Conservation (phyloP, 2,888 invertebrate genomes). For the Chalcis sispes region DNA sequence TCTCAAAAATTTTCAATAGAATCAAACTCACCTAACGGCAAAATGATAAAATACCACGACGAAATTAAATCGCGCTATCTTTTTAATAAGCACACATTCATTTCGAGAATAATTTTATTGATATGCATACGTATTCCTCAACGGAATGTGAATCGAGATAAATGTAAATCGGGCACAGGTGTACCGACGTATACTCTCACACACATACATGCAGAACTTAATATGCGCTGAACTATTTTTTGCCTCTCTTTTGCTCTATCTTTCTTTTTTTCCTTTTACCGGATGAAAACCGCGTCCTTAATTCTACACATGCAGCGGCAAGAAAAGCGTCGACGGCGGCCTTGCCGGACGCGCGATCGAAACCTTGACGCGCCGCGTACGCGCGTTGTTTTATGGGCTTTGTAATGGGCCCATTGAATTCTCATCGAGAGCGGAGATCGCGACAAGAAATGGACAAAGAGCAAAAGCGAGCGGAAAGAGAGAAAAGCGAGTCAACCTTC, state of each 20-base stretch:
- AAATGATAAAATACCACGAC: too few species aligned
- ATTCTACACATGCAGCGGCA: background rate
- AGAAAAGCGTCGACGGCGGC: too few species aligned
- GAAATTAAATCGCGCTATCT: background rate
- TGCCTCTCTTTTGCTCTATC: too few species aligned
- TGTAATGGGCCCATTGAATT: slow-evolving; percentile 65
- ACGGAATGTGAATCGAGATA: slow-evolving; percentile 26
- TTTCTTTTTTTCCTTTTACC: slow-evolving; percentile 45
- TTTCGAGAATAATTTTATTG: background rate
- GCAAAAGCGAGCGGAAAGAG: too few species aligned
- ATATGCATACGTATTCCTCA: background rate
- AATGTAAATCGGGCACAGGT: too few species aligned
- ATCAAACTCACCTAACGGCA: too few species aligned
- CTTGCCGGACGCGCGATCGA: slow-evolving; percentile 14
- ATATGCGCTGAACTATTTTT: too few species aligned
- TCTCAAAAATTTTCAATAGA: too few species aligned
- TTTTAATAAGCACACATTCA: background rate
- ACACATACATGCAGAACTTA: too few species aligned
- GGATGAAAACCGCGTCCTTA: slow-evolving; percentile 24
- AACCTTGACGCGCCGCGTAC: slow-evolving; percentile 15
- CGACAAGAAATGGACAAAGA: slow-evolving; percentile 15
- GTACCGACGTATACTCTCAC: too few species aligned
- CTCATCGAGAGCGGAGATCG: slow-evolving; percentile 46
- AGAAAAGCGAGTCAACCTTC: slow-evolving; percentile 50
- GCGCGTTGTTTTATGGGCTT: slow-evolving; percentile 62